Base-by-base conservation (phyloP, 2,797 vertebrate species). In the Pseudochaenichthys georgianus region DNA sequence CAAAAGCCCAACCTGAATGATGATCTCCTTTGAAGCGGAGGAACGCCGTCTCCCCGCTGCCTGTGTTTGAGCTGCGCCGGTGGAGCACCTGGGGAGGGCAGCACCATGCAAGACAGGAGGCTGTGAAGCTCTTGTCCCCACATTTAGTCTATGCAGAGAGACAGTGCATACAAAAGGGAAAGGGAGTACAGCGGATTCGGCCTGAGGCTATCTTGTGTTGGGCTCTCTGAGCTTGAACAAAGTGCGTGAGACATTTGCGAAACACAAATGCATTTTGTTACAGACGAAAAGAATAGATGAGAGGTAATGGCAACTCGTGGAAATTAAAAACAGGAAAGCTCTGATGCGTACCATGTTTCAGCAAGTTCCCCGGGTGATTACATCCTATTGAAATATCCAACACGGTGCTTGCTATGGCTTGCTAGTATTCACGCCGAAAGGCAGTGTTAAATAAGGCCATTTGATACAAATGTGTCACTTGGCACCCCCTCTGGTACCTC, bases 381-480 rank as follows among this genome's bases (percentile, higher is more conserved):
- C 80, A 82, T 90, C 87, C 89, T 87, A 84, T 91, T 95, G 94
- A 94, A 95, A 95, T 95, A 95, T 94, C 94, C 92, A 90, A 93
- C 90, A 88, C 75, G 66, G 87, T 9, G 51, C 90, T 94, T 89
- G 92, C 93, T 94, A 91, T 94, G 71, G 77, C 89, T 87, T 94
- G 91, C 90, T 89, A 90, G 94, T 92, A 96, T 95, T 96, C 95
- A 95, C 95, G 89, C 88, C 80, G 60, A 92, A 90, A 94, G 93
- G 94, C 90, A 92, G 93, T 89, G 90, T 92, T 92, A 92, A 96
- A 96, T 96, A 94, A 93, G 94, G 89, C 93, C 93, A 93, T 96
- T 96, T 96, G 95, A 96, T 96, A 95, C 95, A 95, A 96, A 95
- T 91, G 92, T 96, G 95, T 96, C 94, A 96, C 96, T 94, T 96